Base-by-base conservation (phyloP, 1,140 invertebrate genomes). In the Achatina immaculata region DNA sequence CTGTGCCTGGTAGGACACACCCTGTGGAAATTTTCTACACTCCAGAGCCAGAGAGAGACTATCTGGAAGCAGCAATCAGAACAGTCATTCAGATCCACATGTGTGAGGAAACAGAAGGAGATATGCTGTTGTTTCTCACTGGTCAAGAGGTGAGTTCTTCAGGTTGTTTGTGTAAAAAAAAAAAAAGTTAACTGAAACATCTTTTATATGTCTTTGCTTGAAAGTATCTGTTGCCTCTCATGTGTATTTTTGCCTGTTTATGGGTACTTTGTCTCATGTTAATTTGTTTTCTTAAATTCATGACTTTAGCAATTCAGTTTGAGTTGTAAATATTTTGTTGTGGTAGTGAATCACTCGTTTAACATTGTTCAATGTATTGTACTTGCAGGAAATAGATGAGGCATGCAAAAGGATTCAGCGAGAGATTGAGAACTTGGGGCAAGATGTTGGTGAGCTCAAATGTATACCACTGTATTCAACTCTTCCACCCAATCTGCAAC, bases 21-120 rank as follows among this genome's bases (percentile, higher is more conserved):
- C 96, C 97, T 34, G 98, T 99, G 3, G 98, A 99, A 92, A 99
- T 99, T 83, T 99, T 99, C 91, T 99, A 99, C 90, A 99, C 99
- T 0, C 98, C 97, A 0, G 98, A 99, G 90, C 98, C 99, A 0
- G 99, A 99, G 92, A 92, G 97, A 43, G 98, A 99, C 90, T 99
- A 99, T 91, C 91, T 99, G 55, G 98, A 99, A 92, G 99, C 99
- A 1, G 97, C 98, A 0, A 99, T 99, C 86, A 93, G 98, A 84
- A 99, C 99, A 2, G 98, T 99, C 0, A 95, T 99, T 81, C 99
- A 99, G 91, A 99, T 99, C 81, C 99, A 99, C 89, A 96, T 99
- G 94, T 99, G 98, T 91, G 98, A 99, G 92, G 97, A 99, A 89
- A 95, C 95, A 21, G 94, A 92, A 45, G 98, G 99, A 28, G 98